These are phyloP conservation scores for Agrypnus murinus DNA, from an alignment of 2,888 invertebrate species.

Conservation along the genomic window DNA sequence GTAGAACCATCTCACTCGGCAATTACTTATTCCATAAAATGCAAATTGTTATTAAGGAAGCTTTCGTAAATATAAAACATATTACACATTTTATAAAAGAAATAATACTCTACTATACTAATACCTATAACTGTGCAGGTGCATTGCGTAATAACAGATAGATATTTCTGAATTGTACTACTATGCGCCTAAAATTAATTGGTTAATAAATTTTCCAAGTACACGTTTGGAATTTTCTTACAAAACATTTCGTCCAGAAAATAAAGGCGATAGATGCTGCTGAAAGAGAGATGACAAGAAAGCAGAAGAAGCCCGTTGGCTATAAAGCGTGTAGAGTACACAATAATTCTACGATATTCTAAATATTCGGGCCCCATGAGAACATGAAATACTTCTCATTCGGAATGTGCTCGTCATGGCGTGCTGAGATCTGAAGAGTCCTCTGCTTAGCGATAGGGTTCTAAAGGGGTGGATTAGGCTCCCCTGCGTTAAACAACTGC, in stretches of 20 bases:
- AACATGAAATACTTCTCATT: conserved; percentile 6
- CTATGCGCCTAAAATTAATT: conserved; percentile 53
- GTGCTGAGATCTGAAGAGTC: conserved; percentile 42
- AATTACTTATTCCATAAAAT: conserved; percentile 28
- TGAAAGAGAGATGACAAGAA: conserved; percentile 12
- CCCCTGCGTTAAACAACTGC: conserved; percentile 42
- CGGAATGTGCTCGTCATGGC: conserved; percentile 24
- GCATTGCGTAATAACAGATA: conserved; percentile 42
- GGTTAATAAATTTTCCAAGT: conserved; percentile 54
- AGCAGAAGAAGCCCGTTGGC: not conserved
- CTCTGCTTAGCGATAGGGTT: conserved; percentile 31
- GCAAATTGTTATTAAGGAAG: conserved; percentile 13
- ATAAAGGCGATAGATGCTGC: too few relatives aligned
- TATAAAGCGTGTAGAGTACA: conserved; percentile 8
- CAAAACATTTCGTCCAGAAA: conserved; percentile 20
- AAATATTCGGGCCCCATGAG: conserved; percentile 29
- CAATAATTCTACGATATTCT: conserved; percentile 14
- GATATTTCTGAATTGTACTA: conserved; percentile 40
- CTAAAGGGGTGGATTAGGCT: conserved; percentile 36
- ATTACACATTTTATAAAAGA: conserved; percentile 18
- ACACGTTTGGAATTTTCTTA: conserved; percentile 51
- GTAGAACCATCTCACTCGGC: not conserved
- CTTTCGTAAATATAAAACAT: conserved; percentile 16
- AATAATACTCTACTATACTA: too few relatives aligned
- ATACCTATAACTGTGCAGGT: too few relatives aligned